A percentile compares a stretch with the other conserved stretches of the same genome.
phyloP scores from a whole-genome alignment of 1,140 invertebrate species.

The Zaprionus ghesquierei region DNA sequence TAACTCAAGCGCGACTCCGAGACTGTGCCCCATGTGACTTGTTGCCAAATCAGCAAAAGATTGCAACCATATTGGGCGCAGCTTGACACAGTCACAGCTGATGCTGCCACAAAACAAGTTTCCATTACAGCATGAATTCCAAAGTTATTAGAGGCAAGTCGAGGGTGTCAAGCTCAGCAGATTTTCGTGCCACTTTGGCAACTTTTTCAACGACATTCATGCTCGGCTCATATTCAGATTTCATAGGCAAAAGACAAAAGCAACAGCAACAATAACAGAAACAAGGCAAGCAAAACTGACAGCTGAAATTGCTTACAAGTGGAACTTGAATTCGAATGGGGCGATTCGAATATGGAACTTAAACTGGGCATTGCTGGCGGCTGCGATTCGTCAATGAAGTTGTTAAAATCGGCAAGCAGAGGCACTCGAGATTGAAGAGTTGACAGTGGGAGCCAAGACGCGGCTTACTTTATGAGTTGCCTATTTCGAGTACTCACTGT shows the following conservation, averaged over 20 bases:
- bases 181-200: constrained; percentile 34
- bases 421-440: constrained; percentile 57
- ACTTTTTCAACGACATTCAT: constrained; percentile 43
- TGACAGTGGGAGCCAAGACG: neutral
- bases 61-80: constrained; percentile 43
- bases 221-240: constrained; percentile 65
- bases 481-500: constrained; percentile 35
- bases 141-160: constrained; percentile 52
- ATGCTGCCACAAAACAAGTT: constrained; percentile 57
- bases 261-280: constrained; percentile 26
- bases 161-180: constrained; percentile 70
- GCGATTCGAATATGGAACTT: neutral
- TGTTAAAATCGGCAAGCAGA: constrained; percentile 75
- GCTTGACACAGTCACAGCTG: constrained; percentile 28
- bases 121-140: constrained; percentile 48
- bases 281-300: constrained; percentile 51
- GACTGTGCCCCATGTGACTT: neutral
- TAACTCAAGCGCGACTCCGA: constrained; percentile 8
- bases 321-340: constrained; percentile 34
- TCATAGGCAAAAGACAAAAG: constrained; percentile 33
- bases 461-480: neutral
- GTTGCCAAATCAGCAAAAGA: constrained; percentile 61
- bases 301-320: constrained; percentile 72
- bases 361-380: neutral
- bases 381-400: constrained; percentile 59